Evolutionary conservation across 2,113 vertebrate species (phyloP), one percentile per base, ranked within the genome.

Genomic region (Tretioscincus oriximinensis): DNA sequence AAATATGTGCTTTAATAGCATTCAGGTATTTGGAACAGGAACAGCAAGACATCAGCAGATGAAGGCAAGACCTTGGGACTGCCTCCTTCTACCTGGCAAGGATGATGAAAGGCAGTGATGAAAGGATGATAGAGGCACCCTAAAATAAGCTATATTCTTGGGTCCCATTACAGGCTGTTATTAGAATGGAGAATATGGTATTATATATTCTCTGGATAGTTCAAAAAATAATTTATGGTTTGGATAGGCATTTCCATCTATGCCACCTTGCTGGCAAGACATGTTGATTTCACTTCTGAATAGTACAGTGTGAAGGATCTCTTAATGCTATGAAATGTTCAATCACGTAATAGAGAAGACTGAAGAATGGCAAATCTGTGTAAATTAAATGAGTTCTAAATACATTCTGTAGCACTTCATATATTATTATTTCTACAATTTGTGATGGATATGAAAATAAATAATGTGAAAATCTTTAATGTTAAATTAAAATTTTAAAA

Each of bases 381-480:
- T 84, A 84, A 82, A 4, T 80, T 49, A 49, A 85, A 77, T 21
- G 63, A 4, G 65, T 4, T 76, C 77, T 82, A 90, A 70, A 63
- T 77, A 85, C 26, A 29, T 66, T 45, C 82, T 76, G 86, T 18
- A 85, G 2, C 18, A 68, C 90, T 79, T 79, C 77, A 85, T 73
- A 78, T 26, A 75, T 79, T 26, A 75, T 79, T 79, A 78, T 70
- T 78, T 81, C n/a, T 81, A 81, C 69, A 29, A 8, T 71, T 87
- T 74, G 84, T 70, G 75, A 28, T 76, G 90, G 84, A 86, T 77
- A 85, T 67, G 79, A 60, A 49, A 80, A 84, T 78, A 18, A 88
- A 83, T 81, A 86, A 31, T 58, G 61, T 73, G 58, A 84, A 54
- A 76, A 64, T 71, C 26, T 58, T 66, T 41, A 67, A 63, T 35